Evolutionary conservation across 1,140 invertebrate species (phyloP).

Genomic region (Marisa cornuarietis): DNA sequence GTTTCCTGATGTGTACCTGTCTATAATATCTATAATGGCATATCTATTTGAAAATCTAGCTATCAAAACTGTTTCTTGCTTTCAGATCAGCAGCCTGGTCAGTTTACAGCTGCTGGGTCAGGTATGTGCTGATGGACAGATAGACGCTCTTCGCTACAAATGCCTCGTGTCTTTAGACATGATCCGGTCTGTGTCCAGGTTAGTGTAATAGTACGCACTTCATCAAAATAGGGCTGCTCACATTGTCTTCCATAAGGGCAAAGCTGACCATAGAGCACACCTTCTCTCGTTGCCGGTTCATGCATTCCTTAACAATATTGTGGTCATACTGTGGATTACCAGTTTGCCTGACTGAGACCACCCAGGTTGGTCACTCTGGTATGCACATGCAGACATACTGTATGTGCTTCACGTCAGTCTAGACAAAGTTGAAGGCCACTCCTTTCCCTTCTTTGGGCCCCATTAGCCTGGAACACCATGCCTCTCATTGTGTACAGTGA

Average conservation of each 20-base stretch:
- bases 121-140: constrained; percentile 60
- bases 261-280: neutral
- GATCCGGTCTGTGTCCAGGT: constrained; percentile 65
- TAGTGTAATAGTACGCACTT: constrained; percentile 15
- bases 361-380: neutral
- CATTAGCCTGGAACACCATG: too few relatives aligned
- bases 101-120: constrained; percentile 64
- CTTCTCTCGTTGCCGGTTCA: neutral
- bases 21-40: too few relatives aligned
- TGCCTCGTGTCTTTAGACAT: constrained; percentile 66
- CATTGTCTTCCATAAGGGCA: neutral
- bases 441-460: too few relatives aligned
- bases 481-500: too few relatives aligned
- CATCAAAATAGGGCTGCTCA: neutral
- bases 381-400: neutral
- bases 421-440: too few relatives aligned
- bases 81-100: constrained; percentile 66
- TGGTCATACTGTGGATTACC: neutral
- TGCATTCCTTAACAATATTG: neutral
- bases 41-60: too few relatives aligned
- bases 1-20: too few relatives aligned
- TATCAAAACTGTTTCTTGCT: constrained; percentile 15
- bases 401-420: neutral
- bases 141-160: constrained; percentile 68
- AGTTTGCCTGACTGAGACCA: neutral